These are phyloP conservation scores for Urocolius indicus DNA, from an alignment of 2,113 vertebrate genomes.

Conservation along the genomic window DNA sequence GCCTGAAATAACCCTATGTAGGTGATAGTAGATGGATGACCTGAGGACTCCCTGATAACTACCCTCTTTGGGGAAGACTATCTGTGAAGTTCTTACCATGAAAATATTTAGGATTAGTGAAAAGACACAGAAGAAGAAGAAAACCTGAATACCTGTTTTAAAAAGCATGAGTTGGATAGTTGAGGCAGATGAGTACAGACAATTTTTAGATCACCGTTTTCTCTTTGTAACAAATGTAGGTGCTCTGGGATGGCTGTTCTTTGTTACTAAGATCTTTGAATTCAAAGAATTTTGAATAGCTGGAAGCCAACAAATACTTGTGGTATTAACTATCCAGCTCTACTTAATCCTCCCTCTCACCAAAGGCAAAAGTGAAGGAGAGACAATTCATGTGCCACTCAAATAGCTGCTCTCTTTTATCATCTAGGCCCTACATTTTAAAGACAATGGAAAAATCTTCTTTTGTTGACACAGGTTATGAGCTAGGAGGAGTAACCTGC, in stretches of 20 bases:
- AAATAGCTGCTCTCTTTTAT: not conserved
- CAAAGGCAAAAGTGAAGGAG: not conserved
- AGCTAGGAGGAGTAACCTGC: not conserved
- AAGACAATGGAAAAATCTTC: not conserved
- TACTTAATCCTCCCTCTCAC: conserved; percentile 19
- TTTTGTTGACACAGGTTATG: not conserved
- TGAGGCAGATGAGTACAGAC: not conserved
- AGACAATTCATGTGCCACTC: conserved; percentile 14
- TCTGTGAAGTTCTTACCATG: not conserved
- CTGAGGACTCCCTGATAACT: too few species aligned
- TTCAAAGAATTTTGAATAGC: conserved; percentile 34
- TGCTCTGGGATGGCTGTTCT: conserved; percentile 21
- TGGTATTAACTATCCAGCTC: conserved; percentile 28
- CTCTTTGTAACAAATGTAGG: conserved; percentile 4
- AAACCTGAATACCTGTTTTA: not conserved
- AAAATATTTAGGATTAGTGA: not conserved
- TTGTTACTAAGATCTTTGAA: conserved; percentile 40
- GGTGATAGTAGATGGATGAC: not conserved
- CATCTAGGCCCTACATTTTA: not conserved
- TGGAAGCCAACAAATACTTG: conserved; percentile 43
- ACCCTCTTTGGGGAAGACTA: too few species aligned
- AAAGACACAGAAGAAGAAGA: not conserved
- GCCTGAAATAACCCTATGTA: not conserved
- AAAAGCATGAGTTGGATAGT: not conserved
- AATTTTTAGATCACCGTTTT: conserved; percentile 27